Evolutionary conservation across 2,113 vertebrate genomes (phyloP).

Genomic region (Halichoeres trimaculatus): DNA sequence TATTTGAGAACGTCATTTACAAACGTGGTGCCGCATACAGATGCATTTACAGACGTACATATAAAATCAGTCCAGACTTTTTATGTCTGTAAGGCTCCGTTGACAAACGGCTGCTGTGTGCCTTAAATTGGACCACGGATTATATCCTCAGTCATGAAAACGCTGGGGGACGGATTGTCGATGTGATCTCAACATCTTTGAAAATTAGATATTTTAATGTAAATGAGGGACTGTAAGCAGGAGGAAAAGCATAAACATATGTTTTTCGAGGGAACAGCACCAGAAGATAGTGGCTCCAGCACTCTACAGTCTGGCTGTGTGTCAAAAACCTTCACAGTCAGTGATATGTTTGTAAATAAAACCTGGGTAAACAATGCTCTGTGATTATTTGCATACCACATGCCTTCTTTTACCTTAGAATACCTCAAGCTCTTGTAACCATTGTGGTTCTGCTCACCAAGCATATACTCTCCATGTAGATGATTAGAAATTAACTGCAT

Average conservation of each 20-base stretch:
- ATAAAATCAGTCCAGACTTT: not conserved
- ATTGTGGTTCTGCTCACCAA: not conserved
- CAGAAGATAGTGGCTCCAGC: not conserved
- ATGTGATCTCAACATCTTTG: not conserved
- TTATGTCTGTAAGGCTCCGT: not conserved
- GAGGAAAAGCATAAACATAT: not conserved
- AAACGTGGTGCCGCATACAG: not conserved
- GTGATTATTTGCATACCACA: slow-evolving; percentile 16
- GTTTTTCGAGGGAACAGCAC: slow-evolving; percentile 5
- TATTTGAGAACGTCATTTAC: not conserved
- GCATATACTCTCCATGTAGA: not conserved
- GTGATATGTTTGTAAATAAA: slow-evolving; percentile 26
- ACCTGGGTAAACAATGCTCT: slow-evolving; percentile 28
- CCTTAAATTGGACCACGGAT: slow-evolving; percentile 2
- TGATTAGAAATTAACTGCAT: not conserved
- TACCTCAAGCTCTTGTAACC: not conserved
- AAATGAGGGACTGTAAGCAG: slow-evolving; percentile 1
- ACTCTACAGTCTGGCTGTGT: not conserved
- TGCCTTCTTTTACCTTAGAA: slow-evolving; percentile 2
- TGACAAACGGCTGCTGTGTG: slow-evolving; percentile 6
- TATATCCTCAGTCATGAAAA: not conserved
- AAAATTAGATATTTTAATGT: slow-evolving; percentile 10
- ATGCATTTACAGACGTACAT: not conserved
- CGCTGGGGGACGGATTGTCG: not conserved
- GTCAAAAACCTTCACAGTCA: slow-evolving; percentile 9